Conservation (phyloP, 2,797 vertebrate genomes). For the Alcedo atthis region DNA sequence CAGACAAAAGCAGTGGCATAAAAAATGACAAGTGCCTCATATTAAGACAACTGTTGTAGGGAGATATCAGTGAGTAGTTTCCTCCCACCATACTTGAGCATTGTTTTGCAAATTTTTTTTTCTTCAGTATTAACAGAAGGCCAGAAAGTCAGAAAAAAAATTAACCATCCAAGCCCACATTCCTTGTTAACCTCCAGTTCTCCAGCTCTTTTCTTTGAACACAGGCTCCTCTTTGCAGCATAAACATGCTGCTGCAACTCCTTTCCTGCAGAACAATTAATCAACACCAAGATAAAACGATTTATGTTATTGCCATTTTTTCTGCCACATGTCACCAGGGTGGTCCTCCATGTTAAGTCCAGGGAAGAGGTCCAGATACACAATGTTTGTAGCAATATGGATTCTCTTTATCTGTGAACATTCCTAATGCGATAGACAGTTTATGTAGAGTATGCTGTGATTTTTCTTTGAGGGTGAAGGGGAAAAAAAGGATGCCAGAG, state of each 20-base stretch:
- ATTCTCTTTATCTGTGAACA: neutral
- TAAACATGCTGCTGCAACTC: accelerated
- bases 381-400: neutral
- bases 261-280: neutral
- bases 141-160: neutral
- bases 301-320: neutral
- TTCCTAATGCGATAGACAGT: neutral
- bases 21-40: neutral
- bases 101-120: neutral
- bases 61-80: neutral
- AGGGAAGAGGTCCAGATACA: neutral
- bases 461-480: neutral
- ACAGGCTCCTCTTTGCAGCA: neutral
- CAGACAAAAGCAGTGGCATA: neutral
- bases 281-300: neutral
- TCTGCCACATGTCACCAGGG: neutral
- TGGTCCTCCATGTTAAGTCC: neutral
- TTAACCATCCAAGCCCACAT: neutral
- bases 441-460: neutral
- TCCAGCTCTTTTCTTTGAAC: neutral
- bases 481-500: neutral
- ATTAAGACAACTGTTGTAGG: neutral
- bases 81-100: neutral
- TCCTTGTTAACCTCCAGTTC: neutral
- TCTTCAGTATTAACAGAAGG: neutral